phyloP scores from a whole-genome alignment of 2,888 invertebrate genomes.

The Agriotes lineatus region DNA sequence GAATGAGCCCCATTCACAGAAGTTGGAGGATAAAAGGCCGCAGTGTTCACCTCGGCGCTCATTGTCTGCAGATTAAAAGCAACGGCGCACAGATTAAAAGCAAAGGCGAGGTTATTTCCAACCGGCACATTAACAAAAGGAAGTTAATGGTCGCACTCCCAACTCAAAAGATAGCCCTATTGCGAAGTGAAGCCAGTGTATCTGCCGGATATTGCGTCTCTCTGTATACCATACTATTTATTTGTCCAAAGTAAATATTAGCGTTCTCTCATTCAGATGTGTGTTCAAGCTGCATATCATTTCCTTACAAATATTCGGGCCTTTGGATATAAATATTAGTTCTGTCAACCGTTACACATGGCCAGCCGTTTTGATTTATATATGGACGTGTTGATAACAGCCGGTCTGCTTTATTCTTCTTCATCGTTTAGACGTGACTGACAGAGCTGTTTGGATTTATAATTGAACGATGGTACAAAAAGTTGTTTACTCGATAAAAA shows the following conservation, averaged over 20 bases:
- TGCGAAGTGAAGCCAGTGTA: slow-evolving; percentile 48
- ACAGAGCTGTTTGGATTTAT: slow-evolving; percentile 9
- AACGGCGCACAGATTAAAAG: slow-evolving; percentile 31
- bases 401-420: slow-evolving; percentile 11
- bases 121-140: slow-evolving; percentile 33
- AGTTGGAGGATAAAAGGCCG: slow-evolving; percentile 27
- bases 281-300: slow-evolving; percentile 64
- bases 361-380: slow-evolving; percentile 33
- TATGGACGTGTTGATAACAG: slow-evolving; percentile 11
- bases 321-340: slow-evolving; percentile 59
- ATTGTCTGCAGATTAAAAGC: slow-evolving; percentile 39
- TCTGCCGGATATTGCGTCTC: slow-evolving; percentile 63
- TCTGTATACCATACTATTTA: slow-evolving; percentile 56
- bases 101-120: slow-evolving; percentile 32
- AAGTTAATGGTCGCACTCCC: slow-evolving; percentile 36
- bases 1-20: slow-evolving; percentile 21
- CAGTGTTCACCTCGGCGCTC: slow-evolving; percentile 28
- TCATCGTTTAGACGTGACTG: slow-evolving; percentile 20
- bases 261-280: slow-evolving; percentile 63
- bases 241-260: slow-evolving; percentile 62
- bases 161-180: slow-evolving; percentile 32
- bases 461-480: not conserved
- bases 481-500: not conserved
- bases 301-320: slow-evolving; percentile 62
- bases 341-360: slow-evolving; percentile 53